Evolutionary conservation across 2,888 invertebrate genomes (phyloP).

Genomic region (Drosophila prolongata): DNA sequence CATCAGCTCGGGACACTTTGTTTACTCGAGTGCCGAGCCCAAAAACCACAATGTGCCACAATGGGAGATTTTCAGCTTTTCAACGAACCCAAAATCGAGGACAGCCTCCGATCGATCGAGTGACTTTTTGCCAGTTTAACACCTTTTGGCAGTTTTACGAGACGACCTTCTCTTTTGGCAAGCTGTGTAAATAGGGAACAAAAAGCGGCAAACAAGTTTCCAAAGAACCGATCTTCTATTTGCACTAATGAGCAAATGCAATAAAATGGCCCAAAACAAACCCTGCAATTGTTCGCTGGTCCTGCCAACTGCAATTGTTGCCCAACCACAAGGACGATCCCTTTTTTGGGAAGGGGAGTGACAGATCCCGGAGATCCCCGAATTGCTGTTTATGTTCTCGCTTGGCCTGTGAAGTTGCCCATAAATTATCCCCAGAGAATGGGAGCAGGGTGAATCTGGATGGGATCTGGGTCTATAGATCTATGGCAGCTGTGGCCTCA

Average conservation of each 20-base stretch:
- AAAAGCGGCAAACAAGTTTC: conserved; percentile 70
- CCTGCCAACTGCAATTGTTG: conserved; percentile 61
- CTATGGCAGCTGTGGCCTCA: conserved; percentile 55
- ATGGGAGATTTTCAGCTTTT: conserved; percentile 72
- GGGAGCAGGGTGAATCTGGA: conserved; percentile 11
- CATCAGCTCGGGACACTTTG: conserved; percentile 63
- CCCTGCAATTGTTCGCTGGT: conserved; percentile 61
- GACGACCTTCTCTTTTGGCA: conserved; percentile 58
- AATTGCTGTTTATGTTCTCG: conserved; percentile 76
- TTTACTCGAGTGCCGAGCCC: conserved; percentile 69
- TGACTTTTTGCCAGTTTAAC: conserved; percentile 79
- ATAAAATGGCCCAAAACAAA: conserved; percentile 62
- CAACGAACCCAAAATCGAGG: conserved; percentile 53
- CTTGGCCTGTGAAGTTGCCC: conserved; percentile 82
- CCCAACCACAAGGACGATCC: conserved; percentile 54
- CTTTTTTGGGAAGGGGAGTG: conserved; percentile 55
- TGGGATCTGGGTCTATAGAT: not conserved
- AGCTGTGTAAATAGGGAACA: conserved; percentile 71
- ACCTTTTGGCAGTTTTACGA: conserved; percentile 56
- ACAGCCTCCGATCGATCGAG: conserved; percentile 18
- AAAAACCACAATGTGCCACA: conserved; percentile 42
- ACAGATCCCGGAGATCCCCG: conserved; percentile 32
- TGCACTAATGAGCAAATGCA: conserved; percentile 78
- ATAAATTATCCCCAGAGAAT: conserved; percentile 73
- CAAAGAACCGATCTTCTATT: conserved; percentile 56